These are phyloP conservation scores for Apus apus DNA, from an alignment of 2,113 vertebrate species.

Conservation along the genomic window DNA sequence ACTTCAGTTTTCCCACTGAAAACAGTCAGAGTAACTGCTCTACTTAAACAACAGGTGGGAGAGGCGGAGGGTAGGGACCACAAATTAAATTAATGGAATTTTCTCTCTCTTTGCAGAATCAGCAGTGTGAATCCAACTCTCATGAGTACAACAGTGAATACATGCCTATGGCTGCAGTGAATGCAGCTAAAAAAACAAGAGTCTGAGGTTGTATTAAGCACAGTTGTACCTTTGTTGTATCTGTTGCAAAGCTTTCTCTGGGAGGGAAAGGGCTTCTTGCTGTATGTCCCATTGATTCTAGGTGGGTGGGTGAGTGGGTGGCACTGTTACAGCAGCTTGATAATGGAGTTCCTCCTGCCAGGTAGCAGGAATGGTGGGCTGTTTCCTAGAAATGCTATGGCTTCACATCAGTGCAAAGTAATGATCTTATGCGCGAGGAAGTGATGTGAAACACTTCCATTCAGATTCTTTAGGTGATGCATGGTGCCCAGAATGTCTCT, in stretches of 20 bases:
- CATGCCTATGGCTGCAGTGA: conserved; percentile 84
- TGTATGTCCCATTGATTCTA: not conserved
- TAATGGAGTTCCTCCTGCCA: not conserved
- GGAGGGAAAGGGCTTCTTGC: not conserved
- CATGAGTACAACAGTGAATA: conserved; percentile 81
- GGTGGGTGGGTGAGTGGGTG: not conserved
- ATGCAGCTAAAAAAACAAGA: conserved; percentile 63
- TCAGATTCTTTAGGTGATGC: not conserved
- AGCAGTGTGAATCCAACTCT: conserved; percentile 16
- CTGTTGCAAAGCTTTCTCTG: not conserved
- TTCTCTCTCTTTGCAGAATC: conserved; percentile 64
- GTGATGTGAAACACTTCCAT: not conserved
- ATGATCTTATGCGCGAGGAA: not conserved
- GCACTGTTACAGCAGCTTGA: not conserved
- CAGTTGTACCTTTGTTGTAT: not conserved
- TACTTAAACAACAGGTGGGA: not conserved
- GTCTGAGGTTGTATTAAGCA: conserved; percentile 49
- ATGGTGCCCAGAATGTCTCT: not conserved
- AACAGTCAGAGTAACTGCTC: not conserved
- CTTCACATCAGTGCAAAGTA: not conserved
- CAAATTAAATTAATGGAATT: not conserved
- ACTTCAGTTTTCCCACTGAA: not conserved
- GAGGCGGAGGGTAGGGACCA: not conserved
- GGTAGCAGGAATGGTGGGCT: fast-evolving
- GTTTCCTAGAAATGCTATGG: not conserved